Percentiles rank a stretch among this genome's conserved stretches.
Conservation (phyloP, 2,113 vertebrate genomes). For the Macquaria australasica region DNA sequence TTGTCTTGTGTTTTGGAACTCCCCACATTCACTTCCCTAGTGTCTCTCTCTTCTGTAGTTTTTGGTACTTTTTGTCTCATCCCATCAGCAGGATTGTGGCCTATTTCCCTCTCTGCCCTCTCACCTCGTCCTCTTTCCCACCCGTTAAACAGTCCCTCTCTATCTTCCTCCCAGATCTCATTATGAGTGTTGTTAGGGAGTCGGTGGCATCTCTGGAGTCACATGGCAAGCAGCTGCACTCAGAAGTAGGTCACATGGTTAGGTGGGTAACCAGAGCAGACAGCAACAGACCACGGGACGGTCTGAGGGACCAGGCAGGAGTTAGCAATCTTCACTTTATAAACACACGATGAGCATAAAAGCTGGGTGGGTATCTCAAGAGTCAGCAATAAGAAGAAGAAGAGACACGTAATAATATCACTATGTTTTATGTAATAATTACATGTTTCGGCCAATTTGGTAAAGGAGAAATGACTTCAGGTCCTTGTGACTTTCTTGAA, state of each 20-base stretch:
- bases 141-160: constrained; percentile 52
- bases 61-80: constrained; percentile 26
- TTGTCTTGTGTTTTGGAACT: constrained; percentile 28
- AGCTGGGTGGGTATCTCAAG: not conserved
- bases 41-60: not conserved
- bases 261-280: constrained; percentile 65
- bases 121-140: constrained; percentile 38
- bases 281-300: constrained; percentile 42
- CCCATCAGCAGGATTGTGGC: constrained; percentile 4
- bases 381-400: not conserved
- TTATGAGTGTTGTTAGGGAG: constrained; percentile 63
- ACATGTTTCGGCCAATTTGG: not conserved
- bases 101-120: constrained; percentile 14
- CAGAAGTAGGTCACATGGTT: constrained; percentile 77
- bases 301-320: constrained; percentile 22
- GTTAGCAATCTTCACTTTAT: constrained; percentile 2
- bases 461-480: not conserved
- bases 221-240: constrained; percentile 78
- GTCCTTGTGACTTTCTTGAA: not conserved
- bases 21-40: constrained; percentile 31
- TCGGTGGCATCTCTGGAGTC: constrained; percentile 71
- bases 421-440: not conserved
- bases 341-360: not conserved
- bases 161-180: constrained; percentile 58
- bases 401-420: not conserved